Evolutionary conservation across 37 sponge, comb jelly and placozoan species (phyloP).

Genomic region (Theonella swinhoei): DNA sequence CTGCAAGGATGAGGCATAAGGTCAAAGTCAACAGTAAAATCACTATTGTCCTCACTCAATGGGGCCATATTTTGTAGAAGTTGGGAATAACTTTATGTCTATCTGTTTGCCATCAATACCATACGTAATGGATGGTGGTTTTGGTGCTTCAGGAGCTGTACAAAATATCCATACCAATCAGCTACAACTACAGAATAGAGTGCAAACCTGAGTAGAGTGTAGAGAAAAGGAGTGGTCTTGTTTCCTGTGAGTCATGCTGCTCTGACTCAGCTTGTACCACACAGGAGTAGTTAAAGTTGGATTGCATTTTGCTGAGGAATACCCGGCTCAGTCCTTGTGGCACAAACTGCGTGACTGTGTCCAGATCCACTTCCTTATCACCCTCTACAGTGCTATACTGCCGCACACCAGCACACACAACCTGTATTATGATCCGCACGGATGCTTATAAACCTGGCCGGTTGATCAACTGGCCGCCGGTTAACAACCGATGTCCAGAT

Average conservation of each 20-base stretch:
- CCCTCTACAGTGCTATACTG: constrained; percentile 2
- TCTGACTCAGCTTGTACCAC: not conserved
- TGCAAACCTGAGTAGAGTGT: constrained; percentile 25
- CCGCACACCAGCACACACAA: constrained; percentile 31
- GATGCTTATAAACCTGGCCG: too few species aligned
- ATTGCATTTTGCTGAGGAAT: not conserved
- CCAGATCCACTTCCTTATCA: not conserved
- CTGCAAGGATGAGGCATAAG: not conserved
- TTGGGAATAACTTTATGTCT: constrained; percentile 10
- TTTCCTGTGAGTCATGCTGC: not conserved
- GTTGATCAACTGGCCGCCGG: too few species aligned
- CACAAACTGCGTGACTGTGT: not conserved
- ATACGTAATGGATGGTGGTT: constrained; percentile 4
- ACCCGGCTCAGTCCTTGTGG: not conserved
- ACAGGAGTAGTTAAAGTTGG: constrained; percentile 46
- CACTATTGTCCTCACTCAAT: not conserved
- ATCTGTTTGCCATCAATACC: not conserved
- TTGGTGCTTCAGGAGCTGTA: constrained; percentile 25
- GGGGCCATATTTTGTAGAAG: constrained; percentile 28
- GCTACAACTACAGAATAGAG: not conserved
- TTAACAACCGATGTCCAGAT: too few species aligned
- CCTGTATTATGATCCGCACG: too few species aligned
- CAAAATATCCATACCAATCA: not conserved
- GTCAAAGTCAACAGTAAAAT: not conserved
- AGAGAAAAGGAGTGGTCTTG: constrained; percentile 9